These are phyloP conservation scores for Mionectes olivaceus DNA, from an alignment of 2,797 vertebrate genomes.

Conservation along the genomic window DNA sequence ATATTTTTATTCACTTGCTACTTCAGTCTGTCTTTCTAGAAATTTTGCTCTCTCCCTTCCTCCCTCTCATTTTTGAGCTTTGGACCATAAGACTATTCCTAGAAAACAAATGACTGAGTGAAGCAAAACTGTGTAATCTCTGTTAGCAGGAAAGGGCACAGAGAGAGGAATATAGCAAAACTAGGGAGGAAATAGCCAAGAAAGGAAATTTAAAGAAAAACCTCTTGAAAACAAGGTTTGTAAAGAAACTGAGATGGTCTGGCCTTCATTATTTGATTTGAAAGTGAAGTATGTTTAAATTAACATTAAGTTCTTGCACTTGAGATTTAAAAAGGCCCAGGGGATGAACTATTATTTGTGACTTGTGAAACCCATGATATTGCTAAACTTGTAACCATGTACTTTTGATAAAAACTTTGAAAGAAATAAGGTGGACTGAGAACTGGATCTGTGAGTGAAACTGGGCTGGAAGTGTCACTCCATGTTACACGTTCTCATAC, in stretches of 20 bases:
- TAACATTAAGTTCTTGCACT: background rate
- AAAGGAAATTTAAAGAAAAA: background rate
- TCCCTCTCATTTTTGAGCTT: background rate
- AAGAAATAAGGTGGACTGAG: background rate
- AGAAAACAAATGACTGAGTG: background rate
- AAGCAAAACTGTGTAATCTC: background rate
- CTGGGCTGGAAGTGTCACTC: background rate
- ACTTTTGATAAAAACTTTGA: background rate
- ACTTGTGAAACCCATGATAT: background rate
- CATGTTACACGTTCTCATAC: background rate
- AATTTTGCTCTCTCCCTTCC: background rate
- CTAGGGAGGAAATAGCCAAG: background rate
- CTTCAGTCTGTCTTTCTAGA: background rate
- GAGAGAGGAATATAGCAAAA: background rate
- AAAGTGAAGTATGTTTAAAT: background rate
- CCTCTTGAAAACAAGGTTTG: background rate
- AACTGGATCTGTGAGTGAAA: background rate
- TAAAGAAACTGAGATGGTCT: background rate
- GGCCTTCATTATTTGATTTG: background rate
- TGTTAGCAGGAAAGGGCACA: background rate
- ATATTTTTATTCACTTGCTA: background rate
- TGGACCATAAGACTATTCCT: background rate
- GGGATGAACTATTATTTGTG: background rate
- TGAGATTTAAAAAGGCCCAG: background rate
- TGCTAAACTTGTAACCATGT: background rate